These are phyloP conservation scores for Amaurobius ferox DNA, from an alignment of 2,888 invertebrate genomes.

Conservation along the genomic window DNA sequence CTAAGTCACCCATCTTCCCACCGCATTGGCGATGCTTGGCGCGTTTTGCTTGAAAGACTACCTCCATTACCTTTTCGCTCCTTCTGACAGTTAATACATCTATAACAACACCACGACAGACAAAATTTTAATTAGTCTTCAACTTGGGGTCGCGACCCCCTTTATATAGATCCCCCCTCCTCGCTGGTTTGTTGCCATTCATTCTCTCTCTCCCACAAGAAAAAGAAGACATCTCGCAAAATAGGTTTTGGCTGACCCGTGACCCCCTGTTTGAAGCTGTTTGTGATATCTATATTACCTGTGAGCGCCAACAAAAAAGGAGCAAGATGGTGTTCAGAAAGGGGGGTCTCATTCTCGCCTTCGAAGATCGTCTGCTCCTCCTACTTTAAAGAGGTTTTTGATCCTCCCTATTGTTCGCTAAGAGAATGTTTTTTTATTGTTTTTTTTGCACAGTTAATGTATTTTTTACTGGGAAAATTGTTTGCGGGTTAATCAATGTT, in stretches of 20 bases:
- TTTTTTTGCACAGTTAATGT: neutral
- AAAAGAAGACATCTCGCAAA: slow-evolving; percentile 63
- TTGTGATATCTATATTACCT: slow-evolving; percentile 66
- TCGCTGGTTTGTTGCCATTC: slow-evolving; percentile 18
- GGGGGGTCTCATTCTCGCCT: slow-evolving; percentile 54
- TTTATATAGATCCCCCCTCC: slow-evolving; percentile 3
- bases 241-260: slow-evolving; percentile 63
- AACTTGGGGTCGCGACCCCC: slow-evolving; percentile 43
- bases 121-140: slow-evolving; percentile 67
- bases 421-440: neutral
- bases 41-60: neutral
- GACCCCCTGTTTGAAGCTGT: slow-evolving; percentile 42
- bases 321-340: slow-evolving; percentile 2
- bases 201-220: slow-evolving; percentile 27
- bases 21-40: slow-evolving; percentile 1
- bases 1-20: no score
- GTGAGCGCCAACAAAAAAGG: slow-evolving; percentile 52
- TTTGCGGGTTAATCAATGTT: neutral
- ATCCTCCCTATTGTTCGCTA: slow-evolving; percentile 7
- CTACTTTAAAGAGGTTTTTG: slow-evolving; percentile 46
- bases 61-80: slow-evolving; percentile 1
- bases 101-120: slow-evolving; percentile 54
- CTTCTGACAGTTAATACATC: slow-evolving; percentile 61
- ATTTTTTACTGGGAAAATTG: neutral
- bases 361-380: slow-evolving; percentile 31